These are phyloP conservation scores for Coboldia fuscipes DNA, from an alignment of 1,140 invertebrate genomes.

Conservation along the genomic window DNA sequence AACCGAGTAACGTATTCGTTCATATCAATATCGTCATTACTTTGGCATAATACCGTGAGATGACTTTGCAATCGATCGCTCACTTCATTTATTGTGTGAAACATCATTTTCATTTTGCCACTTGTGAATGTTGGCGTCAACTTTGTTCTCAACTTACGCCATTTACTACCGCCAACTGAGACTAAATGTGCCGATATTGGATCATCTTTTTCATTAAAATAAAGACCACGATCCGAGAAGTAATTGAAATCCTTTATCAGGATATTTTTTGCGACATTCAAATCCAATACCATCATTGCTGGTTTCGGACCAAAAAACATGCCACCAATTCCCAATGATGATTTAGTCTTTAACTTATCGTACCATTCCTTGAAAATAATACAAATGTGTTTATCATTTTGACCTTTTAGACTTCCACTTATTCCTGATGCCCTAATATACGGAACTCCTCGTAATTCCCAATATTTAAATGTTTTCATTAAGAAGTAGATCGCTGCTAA, in stretches of 20 bases:
- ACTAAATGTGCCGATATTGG: constrained; percentile 14
- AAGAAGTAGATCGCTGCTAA: no score
- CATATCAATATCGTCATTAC: constrained; percentile 23
- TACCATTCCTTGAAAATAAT: no score
- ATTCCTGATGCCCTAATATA: constrained; percentile 7
- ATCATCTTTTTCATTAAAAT: constrained; percentile 7
- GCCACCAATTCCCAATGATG: constrained; percentile 7
- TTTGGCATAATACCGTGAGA: background rate
- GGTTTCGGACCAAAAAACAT: constrained; percentile 12
- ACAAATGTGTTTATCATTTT: no score
- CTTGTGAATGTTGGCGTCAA: constrained; percentile 21
- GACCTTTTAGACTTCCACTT: no score
- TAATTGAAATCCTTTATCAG: constrained; percentile 25
- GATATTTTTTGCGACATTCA: constrained; percentile 22
- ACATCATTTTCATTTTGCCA: constrained; percentile 22
- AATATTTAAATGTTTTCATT: no score
- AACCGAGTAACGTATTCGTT: constrained; percentile 24
- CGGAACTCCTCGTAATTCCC: constrained; percentile 21
- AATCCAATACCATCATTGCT: constrained; percentile 17
- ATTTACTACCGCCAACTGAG: constrained; percentile 13
- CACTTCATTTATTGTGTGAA: constrained; percentile 7
- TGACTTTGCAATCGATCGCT: constrained; percentile 6
- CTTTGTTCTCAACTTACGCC: constrained; percentile 20
- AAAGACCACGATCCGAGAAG: constrained; percentile 14
- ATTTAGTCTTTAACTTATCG: no score